Evolutionary conservation across 2,888 invertebrate species (phyloP).

Genomic region (Sepiola atlantica): DNA sequence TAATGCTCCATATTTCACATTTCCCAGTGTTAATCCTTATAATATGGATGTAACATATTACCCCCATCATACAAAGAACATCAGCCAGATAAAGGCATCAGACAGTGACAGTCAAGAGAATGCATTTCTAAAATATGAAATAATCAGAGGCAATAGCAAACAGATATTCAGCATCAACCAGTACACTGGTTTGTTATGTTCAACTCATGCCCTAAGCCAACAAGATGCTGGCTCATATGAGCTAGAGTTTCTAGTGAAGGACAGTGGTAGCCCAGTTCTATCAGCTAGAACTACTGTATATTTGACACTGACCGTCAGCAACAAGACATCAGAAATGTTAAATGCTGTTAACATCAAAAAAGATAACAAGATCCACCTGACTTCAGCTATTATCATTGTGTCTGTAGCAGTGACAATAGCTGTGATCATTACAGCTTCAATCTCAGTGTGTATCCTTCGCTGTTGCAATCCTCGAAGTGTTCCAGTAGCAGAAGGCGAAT

Average conservation of each 20-base stretch:
- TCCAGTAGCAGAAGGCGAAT: neutral
- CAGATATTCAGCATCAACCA: neutral
- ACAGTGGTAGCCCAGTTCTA: slow-evolving; percentile 9
- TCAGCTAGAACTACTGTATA: neutral
- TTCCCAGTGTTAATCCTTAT: neutral
- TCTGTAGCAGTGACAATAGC: slow-evolving; percentile 13
- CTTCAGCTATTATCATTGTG: neutral
- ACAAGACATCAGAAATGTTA: slow-evolving; percentile 22
- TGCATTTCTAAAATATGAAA: slow-evolving; percentile 13
- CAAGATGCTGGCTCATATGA: slow-evolving; percentile 6
- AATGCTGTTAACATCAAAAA: neutral
- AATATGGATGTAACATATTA: slow-evolving; percentile 9
- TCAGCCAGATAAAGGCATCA: slow-evolving; percentile 11
- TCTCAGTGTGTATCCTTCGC: slow-evolving; percentile 1
- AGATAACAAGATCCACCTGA: neutral
- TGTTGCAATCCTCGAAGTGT: neutral
- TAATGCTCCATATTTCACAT: slow-evolving; percentile 22
- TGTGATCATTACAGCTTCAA: slow-evolving; percentile 22
- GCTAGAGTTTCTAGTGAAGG: neutral
- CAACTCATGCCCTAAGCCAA: slow-evolving; percentile 32
- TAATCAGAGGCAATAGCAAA: slow-evolving; percentile 32
- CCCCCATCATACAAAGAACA: neutral
- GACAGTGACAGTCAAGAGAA: slow-evolving; percentile 9
- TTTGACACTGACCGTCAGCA: neutral
- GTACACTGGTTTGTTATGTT: slow-evolving; percentile 6